A percentile compares a stretch with the other conserved stretches of the same genome.
phyloP scores from a whole-genome alignment of 1,140 invertebrate genomes.

The Papilio helenus region DNA sequence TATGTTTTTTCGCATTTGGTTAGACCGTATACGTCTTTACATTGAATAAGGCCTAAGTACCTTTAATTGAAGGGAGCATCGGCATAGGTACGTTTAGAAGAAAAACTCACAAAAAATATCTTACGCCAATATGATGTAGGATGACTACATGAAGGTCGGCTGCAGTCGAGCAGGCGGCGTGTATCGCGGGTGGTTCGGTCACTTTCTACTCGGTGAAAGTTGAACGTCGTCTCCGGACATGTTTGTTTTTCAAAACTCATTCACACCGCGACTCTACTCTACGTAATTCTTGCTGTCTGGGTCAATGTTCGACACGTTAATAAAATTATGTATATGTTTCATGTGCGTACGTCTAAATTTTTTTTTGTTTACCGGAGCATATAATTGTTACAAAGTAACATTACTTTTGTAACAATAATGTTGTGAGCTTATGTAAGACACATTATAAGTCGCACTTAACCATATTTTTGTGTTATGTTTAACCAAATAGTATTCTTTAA shows the following conservation, averaged over 20 bases:
- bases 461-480: neutral
- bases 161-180: conserved; percentile 41
- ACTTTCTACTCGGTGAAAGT: conserved; percentile 80
- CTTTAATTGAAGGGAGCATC: no score
- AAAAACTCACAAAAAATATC: neutral
- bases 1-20: no score
- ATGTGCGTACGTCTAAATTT: neutral
- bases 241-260: conserved; percentile 60
- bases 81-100: no score
- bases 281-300: conserved; percentile 46
- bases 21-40: no score
- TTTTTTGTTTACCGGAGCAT: neutral
- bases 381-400: neutral
- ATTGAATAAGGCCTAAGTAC: neutral
- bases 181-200: conserved; percentile 57
- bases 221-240: conserved; percentile 54
- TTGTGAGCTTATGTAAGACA: neutral
- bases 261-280: conserved; percentile 34
- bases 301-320: conserved; percentile 33
- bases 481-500: neutral
- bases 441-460: no score
- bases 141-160: conserved; percentile 47
- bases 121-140: conserved; percentile 43
- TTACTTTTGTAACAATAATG: neutral
- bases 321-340: conserved; percentile 30